A percentile compares a stretch with the other conserved stretches of the same genome.
These are phyloP conservation scores for Helicoverpa zea DNA, from an alignment of 1,140 invertebrate genomes.

Conservation along the genomic window DNA sequence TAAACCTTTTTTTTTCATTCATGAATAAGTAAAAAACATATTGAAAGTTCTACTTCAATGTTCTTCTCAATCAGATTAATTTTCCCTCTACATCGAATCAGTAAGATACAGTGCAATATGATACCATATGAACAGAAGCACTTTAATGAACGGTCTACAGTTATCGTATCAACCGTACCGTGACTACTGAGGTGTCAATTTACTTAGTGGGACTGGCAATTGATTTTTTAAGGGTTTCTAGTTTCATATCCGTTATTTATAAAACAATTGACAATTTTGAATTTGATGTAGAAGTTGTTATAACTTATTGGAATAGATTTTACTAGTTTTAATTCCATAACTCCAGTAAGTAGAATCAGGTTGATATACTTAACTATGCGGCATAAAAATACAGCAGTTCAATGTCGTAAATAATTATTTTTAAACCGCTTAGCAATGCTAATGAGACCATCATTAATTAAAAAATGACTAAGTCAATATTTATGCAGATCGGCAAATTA, in stretches of 20 bases:
- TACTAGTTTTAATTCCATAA: no score
- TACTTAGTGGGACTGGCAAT: neutral
- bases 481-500: neutral
- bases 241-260: constrained; percentile 2
- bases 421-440: no score
- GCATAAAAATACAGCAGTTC: no score
- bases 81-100: no score
- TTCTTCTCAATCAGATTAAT: no score
- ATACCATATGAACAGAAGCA: constrained; percentile 5
- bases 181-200: neutral
- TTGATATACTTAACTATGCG: no score
- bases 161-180: constrained; percentile 4
- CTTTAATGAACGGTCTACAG: constrained; percentile 4
- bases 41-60: no score
- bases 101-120: neutral
- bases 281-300: neutral
- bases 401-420: no score
- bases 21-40: no score
- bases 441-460: neutral
- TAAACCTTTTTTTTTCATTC: no score
- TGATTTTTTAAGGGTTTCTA: neutral
- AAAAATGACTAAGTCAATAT: neutral
- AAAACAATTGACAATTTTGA: neutral
- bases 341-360: no score
- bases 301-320: no score